These are phyloP conservation scores for Battus philenor DNA, from an alignment of 1,140 invertebrate species.

Conservation along the genomic window DNA sequence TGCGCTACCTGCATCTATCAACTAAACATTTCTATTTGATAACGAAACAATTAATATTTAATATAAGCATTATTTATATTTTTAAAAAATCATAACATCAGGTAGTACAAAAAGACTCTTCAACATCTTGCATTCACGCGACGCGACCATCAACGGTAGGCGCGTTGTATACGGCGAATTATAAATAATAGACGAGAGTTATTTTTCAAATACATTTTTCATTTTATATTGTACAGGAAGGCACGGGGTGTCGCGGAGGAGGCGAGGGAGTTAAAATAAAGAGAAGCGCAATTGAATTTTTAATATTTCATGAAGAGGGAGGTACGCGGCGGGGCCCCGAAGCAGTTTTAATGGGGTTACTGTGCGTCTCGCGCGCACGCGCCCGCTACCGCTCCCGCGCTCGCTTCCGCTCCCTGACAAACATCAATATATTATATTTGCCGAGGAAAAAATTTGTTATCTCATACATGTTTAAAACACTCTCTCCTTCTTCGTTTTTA, in stretches of 20 bases:
- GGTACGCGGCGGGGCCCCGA: conserved; percentile 40
- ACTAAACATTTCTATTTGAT: too few relatives aligned
- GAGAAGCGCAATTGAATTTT: conserved; percentile 78
- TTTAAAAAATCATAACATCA: too few relatives aligned
- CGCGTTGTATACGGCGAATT: conserved; percentile 60
- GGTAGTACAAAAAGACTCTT: too few relatives aligned
- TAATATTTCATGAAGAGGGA: conserved; percentile 77
- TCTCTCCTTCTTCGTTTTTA: too few relatives aligned
- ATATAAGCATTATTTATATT: too few relatives aligned
- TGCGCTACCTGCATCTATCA: too few relatives aligned
- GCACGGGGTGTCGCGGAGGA: conserved; percentile 48
- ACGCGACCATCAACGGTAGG: conserved; percentile 18
- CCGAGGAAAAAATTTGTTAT: conserved; percentile 6
- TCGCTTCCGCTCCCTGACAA: not conserved
- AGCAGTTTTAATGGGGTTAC: conserved; percentile 74
- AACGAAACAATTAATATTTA: too few relatives aligned
- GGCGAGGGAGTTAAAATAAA: conserved; percentile 72
- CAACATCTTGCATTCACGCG: conserved; percentile 4
- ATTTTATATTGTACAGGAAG: conserved; percentile 72
- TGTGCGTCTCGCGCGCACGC: conserved; percentile 18
- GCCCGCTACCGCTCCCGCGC: conserved; percentile 15
- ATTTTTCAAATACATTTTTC: conserved; percentile 76
- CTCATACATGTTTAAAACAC: too few relatives aligned
- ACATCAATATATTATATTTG: conserved; percentile 16
- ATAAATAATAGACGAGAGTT: conserved; percentile 75